Evolutionary conservation across 2,888 invertebrate species (phyloP), one percentile per base, ranked within the genome.

Genomic region (Rotaria magnacalcarata): DNA sequence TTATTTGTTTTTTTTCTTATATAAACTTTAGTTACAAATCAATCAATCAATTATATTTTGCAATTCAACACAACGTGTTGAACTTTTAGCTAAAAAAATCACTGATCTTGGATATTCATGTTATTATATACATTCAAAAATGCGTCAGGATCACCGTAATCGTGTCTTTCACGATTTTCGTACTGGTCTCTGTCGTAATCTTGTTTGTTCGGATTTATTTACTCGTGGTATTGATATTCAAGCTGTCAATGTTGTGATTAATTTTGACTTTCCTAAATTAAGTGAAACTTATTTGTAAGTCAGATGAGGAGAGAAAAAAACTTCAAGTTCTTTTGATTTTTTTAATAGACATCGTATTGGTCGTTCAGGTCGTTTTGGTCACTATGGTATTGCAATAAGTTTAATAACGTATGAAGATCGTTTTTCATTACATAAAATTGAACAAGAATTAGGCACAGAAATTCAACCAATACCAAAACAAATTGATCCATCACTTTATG

Each of bases 41-140:
- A 97, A 96, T 93, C 99, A 99, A 93, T 97, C 98, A 90, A 99
- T 99, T 90, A 99, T 99, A 92, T 99, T 99, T 93, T 99, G 99
- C 93, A 99, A 99, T 93, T 97, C 97, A 88, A 98, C 99, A 89
- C 98, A 99, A 92, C 94, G 99, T 89, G 99, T 99, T 88, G 99
- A 99, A 92, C 93, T 99, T 89, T 93, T 99, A 89, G 99, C 99
- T 84, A 99, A 99, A 93, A 99, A 99, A 92, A 99, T 99, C 90
- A 99, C 98, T 52, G 99, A 99, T 92, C 93, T 99, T 89, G 99
- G 99, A 87, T 99, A 99, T 92, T 98, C 98, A 90, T 99, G 99
- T 93, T 99, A 98, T 92, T 99, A 99, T 92, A 99, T 99, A 89
- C 99, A 99, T 92, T 98, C 99, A 89, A 96, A 96, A 92, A 99